A percentile compares a stretch with the other conserved stretches of the same genome.
Evolutionary conservation across 2,113 vertebrate genomes (phyloP).

Genomic region (Hippolais icterina): DNA sequence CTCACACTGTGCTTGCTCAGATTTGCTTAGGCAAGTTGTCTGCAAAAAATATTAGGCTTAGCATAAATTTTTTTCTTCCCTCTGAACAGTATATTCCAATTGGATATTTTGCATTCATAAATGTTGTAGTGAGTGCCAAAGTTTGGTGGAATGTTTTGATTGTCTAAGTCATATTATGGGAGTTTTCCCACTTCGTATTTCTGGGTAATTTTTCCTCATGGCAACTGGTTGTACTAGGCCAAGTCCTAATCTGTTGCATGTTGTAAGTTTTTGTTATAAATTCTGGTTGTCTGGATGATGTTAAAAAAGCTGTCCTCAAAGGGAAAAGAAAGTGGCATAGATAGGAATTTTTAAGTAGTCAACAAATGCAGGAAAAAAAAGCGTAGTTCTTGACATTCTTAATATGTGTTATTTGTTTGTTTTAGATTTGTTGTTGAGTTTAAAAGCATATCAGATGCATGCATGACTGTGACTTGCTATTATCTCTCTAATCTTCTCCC

Average conservation of each 20-base stretch:
- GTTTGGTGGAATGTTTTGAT: neutral
- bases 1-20: neutral
- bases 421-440: conserved; percentile 37
- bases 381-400: neutral
- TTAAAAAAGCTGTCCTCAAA: neutral
- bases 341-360: neutral
- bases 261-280: neutral
- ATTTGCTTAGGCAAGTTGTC: neutral
- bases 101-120: neutral
- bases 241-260: neutral
- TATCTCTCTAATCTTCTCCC: conserved; percentile 23
- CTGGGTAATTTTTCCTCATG: neutral
- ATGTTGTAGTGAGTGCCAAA: neutral
- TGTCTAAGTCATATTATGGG: neutral
- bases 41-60: neutral
- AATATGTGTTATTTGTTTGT: neutral
- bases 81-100: neutral
- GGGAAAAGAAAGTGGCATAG: neutral
- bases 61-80: neutral
- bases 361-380: neutral
- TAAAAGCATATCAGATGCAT: conserved; percentile 16
- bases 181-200: neutral
- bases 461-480: conserved; percentile 8
- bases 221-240: neutral
- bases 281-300: neutral